Evolutionary conservation across 1,140 invertebrate species (phyloP).

Genomic region (Drosophila sp.): DNA sequence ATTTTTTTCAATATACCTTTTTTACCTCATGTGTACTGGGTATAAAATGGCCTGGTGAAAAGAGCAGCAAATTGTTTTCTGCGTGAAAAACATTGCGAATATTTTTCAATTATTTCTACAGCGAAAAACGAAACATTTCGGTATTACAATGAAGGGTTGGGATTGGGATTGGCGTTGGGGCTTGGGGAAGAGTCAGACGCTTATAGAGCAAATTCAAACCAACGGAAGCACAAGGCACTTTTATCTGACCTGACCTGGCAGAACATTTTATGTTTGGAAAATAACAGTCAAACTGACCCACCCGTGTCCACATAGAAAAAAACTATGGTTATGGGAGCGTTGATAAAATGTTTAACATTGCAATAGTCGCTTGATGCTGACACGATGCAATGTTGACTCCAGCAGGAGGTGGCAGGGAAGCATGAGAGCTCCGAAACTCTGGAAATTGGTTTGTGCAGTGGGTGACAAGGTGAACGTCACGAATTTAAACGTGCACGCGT

Average conservation of each 20-base stretch:
- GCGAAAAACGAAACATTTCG: constrained; percentile 45
- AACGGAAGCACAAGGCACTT: constrained; percentile 43
- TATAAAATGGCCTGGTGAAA: not conserved
- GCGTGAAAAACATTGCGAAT: constrained; percentile 42
- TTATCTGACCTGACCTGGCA: constrained; percentile 42
- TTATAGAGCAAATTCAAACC: constrained; percentile 47
- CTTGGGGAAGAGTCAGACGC: constrained; percentile 17
- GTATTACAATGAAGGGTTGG: constrained; percentile 50
- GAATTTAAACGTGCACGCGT: constrained; percentile 45
- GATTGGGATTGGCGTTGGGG: constrained; percentile 1
- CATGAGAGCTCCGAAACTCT: constrained; percentile 23
- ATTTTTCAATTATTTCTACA: constrained; percentile 69
- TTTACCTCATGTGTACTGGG: too few species aligned
- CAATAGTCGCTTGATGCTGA: constrained; percentile 44
- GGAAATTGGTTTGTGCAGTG: constrained; percentile 29
- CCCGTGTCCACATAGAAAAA: not conserved
- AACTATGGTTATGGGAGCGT: constrained; percentile 43
- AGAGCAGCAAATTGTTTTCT: not conserved
- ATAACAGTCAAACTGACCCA: constrained; percentile 31
- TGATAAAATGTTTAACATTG: constrained; percentile 72
- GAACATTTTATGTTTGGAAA: constrained; percentile 60
- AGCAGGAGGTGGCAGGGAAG: constrained; percentile 7
- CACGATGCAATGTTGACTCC: constrained; percentile 7
- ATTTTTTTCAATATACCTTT: too few species aligned
- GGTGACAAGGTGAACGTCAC: constrained; percentile 13